Base-by-base conservation (phyloP, 2,797 vertebrate species). In the Apodemus agrarius region DNA sequence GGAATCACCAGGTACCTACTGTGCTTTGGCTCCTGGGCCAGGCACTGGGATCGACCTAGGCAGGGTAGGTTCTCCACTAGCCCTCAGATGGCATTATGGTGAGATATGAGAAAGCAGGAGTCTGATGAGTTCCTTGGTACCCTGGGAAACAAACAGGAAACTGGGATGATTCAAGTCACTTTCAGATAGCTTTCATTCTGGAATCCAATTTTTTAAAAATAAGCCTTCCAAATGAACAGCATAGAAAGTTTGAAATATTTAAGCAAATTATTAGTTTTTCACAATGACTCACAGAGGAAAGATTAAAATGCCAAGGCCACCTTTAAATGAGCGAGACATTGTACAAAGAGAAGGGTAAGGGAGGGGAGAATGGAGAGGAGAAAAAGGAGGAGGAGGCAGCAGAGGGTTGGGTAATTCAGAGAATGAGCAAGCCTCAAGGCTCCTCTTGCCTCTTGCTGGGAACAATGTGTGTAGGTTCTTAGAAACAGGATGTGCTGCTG, bases 161-260 rank as follows among this genome's bases (percentile, higher is more conserved):
- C 21, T 2, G 49, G 31, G 21, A 37, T 78, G 49, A 65, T 37
- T 86, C 76, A 88, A 67, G 43, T 40, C 74, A 63, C 67, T 67
- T 90, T 89, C 31, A 54, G 80, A 95, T 72, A 61, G 12, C 19
- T 61, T 61, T 43, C 1, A 37, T 63, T 87, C 19, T 69, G 43
- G 31, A 82, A 80, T 40, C 19, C 8, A 22, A 31, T 79, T 91
- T 65, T 89, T 21, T 1, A 21, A 52, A 24, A 69, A 86, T 86
- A 74, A 59, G 16, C 54, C 76, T 40, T 96, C 63, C 79, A 91
- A 92, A 88, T 67, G 74, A 86, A 54, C 52, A 90, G 69, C 92
- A 85, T 52, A 17, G 26, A 37, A 93, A 52, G 5, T 43, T 65
- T 75, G 52, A 81, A 72, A n/a, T 81, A 4, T 89, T 3, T 26